Evolutionary conservation across 2,113 vertebrate genomes (phyloP).

Genomic region (Diadophis punctatus): DNA sequence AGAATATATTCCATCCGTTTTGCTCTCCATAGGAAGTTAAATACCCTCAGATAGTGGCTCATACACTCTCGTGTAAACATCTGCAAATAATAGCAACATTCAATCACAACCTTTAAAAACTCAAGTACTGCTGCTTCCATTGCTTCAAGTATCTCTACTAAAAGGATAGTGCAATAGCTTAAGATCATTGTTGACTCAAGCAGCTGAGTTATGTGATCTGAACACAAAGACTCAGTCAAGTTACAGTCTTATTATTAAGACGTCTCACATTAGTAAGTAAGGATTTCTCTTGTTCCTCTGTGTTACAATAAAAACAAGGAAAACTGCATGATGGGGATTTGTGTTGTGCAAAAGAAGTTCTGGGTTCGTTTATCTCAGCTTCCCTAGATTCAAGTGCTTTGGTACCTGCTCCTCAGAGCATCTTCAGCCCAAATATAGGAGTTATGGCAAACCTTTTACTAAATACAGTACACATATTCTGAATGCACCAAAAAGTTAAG

Average conservation of each 20-base stretch:
- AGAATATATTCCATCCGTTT: constrained; percentile 98
- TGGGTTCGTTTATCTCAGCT: neutral
- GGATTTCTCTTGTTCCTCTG: neutral
- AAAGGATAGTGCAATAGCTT: neutral
- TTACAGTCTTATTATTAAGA: neutral
- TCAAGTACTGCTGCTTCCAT: neutral
- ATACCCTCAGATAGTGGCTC: constrained; percentile 94
- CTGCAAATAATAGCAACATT: constrained; percentile 58
- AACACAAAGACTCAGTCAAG: neutral
- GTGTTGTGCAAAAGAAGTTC: neutral
- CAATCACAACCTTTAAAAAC: neutral
- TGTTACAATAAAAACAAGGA: neutral
- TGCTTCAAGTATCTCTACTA: neutral
- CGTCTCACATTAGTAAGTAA: neutral
- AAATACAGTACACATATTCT: neutral
- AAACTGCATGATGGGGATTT: neutral
- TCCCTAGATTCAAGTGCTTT: neutral
- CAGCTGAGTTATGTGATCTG: neutral
- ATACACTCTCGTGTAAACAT: constrained; percentile 98
- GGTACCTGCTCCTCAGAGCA: neutral
- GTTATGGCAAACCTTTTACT: neutral
- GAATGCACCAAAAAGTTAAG: no score
- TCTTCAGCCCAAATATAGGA: neutral
- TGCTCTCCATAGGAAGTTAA: constrained; percentile 96
- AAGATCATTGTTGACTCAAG: neutral